phyloP scores from a whole-genome alignment of 2,888 invertebrate genomes.

The Orthosia gothica region DNA sequence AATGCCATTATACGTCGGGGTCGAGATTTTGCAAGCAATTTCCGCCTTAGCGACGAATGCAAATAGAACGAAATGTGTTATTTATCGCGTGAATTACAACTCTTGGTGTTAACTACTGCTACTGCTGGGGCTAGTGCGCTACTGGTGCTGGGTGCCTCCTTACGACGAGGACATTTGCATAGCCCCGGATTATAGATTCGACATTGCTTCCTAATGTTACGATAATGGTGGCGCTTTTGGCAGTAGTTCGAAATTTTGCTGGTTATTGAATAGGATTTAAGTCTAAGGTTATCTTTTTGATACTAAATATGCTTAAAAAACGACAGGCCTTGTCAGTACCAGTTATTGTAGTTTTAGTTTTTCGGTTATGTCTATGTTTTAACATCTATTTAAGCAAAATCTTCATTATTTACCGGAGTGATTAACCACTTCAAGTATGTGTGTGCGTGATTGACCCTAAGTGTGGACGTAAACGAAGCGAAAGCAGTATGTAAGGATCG shows the following conservation, averaged over 20 bases:
- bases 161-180: constrained; percentile 68
- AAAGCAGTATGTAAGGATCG: too few species aligned
- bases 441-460: too few species aligned
- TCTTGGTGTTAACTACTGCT: constrained; percentile 76
- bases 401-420: too few species aligned
- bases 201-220: constrained; percentile 59
- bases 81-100: constrained; percentile 87
- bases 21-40: constrained; percentile 88
- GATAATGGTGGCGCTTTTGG: constrained; percentile 55
- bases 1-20: constrained; percentile 75
- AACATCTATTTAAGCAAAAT: too few species aligned
- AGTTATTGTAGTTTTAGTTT: too few species aligned
- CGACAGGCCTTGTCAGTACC: too few species aligned
- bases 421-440: too few species aligned
- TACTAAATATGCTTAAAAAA: too few species aligned
- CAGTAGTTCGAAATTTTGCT: constrained; percentile 20
- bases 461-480: too few species aligned
- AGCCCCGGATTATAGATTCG: constrained; percentile 68
- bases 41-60: constrained; percentile 87
- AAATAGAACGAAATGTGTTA: constrained; percentile 89
- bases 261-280: too few species aligned
- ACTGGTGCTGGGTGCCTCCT: constrained; percentile 53
- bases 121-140: constrained; percentile 39
- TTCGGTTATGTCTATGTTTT: too few species aligned
- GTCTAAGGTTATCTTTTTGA: too few species aligned